Evolutionary conservation across 2,113 vertebrate genomes (phyloP).

Genomic region (Todiramphus saurophagus): DNA sequence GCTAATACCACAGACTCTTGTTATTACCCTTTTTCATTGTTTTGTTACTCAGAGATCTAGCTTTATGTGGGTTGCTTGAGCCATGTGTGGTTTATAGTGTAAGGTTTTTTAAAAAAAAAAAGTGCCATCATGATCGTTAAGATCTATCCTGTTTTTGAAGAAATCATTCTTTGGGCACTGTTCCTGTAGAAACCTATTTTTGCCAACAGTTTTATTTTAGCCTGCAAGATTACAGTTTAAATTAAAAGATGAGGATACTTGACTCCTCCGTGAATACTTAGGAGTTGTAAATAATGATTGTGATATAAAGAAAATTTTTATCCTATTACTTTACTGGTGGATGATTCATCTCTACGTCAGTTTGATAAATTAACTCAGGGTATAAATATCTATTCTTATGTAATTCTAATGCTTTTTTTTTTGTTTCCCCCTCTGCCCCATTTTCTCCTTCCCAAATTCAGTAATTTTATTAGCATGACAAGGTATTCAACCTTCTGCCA

Average conservation of each 20-base stretch:
- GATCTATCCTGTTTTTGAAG: constrained; percentile 52
- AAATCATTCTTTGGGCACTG: constrained; percentile 47
- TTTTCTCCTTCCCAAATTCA: constrained; percentile 28
- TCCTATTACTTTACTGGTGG: constrained; percentile 6
- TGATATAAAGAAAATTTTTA: constrained; percentile 37
- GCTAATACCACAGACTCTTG: not conserved
- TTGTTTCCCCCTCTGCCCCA: not conserved
- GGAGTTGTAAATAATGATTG: constrained; percentile 48
- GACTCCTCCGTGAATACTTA: not conserved
- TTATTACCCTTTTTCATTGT: not conserved
- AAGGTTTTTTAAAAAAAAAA: not conserved
- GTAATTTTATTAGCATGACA: constrained; percentile 52
- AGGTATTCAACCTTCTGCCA: constrained; percentile 39
- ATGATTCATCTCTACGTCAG: constrained; percentile 46
- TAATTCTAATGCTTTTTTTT: constrained; percentile 19
- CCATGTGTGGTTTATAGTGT: not conserved
- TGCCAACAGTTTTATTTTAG: constrained; percentile 56
- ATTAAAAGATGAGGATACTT: constrained; percentile 24
- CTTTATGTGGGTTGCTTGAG: not conserved
- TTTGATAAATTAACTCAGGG: constrained; percentile 41
- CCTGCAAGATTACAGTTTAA: constrained; percentile 13
- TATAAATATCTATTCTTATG: constrained; percentile 58
- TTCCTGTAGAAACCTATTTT: constrained; percentile 50
- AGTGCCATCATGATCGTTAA: not conserved
- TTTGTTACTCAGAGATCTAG: not conserved